These are phyloP conservation scores for Paraescarpia echinospica DNA, from an alignment of 1,140 invertebrate species.

Conservation along the genomic window DNA sequence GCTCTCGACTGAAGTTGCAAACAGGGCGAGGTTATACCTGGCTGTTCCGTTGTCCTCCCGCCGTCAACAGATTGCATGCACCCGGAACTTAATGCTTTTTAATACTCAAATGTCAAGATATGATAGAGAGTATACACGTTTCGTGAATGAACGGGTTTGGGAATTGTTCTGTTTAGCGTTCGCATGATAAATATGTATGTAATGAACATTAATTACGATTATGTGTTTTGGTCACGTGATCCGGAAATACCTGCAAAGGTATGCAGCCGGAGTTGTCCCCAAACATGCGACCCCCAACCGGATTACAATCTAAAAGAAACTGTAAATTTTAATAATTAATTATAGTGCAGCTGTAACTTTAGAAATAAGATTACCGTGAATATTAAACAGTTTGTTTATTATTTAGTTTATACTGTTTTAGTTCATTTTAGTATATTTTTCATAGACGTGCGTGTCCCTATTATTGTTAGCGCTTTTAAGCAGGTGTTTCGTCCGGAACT, in stretches of 20 bases:
- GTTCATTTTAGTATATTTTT: too few species aligned
- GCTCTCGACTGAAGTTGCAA: background rate
- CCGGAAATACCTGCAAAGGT: background rate
- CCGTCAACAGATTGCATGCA: background rate
- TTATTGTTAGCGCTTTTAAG: too few species aligned
- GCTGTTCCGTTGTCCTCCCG: background rate
- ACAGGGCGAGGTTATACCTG: conserved; percentile 3
- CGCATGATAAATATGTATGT: background rate
- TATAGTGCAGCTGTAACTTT: too few species aligned
- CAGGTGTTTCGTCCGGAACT: too few species aligned
- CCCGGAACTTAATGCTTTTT: background rate
- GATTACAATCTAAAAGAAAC: too few species aligned
- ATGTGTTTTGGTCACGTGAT: background rate
- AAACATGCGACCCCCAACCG: background rate
- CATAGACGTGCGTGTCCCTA: too few species aligned
- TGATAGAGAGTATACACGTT: background rate
- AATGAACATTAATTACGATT: background rate
- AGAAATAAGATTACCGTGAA: too few species aligned
- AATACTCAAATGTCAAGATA: background rate
- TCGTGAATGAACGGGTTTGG: background rate
- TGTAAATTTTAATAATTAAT: too few species aligned
- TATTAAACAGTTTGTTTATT: too few species aligned
- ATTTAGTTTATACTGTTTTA: too few species aligned
- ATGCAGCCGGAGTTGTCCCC: background rate
- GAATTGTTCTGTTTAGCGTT: background rate